Base-by-base conservation (phyloP, 2,797 vertebrate species). In the Bucorvus abyssinicus region DNA sequence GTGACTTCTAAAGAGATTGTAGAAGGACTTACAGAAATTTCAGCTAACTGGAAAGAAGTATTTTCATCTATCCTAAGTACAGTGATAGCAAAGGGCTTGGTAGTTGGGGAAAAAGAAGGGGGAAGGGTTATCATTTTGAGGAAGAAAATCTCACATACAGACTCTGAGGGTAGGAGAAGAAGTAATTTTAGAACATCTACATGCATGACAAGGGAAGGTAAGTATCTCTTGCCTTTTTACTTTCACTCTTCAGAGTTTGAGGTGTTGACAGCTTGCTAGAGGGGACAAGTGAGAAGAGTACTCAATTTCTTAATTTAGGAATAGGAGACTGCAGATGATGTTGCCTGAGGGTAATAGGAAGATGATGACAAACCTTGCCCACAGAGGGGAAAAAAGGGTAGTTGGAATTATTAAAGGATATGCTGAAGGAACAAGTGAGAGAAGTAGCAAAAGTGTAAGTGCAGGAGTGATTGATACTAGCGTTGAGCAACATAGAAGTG, bases 181-280 rank as follows among this genome's bases (percentile, higher is more conserved):
- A 78, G 15, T 57, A 19, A 81, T 76, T 95, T 81, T 79, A 57
- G 36, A 64, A 27, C 0, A 0, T 27, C 65, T 76, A 8, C 5
- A 2, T 84, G n/a, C 27, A 7, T 0, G 0, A 26, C 16, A 40
- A 40, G 22, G 27, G n/a, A 86, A 21, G 34, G 30, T 64, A 12
- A 55, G 38, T 91, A 55, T 69, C 57, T 47, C 29, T 53, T 91
- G 47, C 24, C 21, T 27, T 59, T 87, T 87, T 76, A 38, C 69
- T 90, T 92, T 79, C 32, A n/a, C 71, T 65, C 8, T 47, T 89
- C 20, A 38, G 47, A 61, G 32, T 86, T 81, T 59, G 69, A 92
- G 50, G 59, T 90, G 68, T 94, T 97, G 95, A 95, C 92, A 96
- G 77, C 34, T 91, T 85, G 34, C 76, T 93, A 50, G 68, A 94